These are phyloP conservation scores for Drosophila triauraria DNA, from an alignment of 1,140 invertebrate species.

Conservation along the genomic window DNA sequence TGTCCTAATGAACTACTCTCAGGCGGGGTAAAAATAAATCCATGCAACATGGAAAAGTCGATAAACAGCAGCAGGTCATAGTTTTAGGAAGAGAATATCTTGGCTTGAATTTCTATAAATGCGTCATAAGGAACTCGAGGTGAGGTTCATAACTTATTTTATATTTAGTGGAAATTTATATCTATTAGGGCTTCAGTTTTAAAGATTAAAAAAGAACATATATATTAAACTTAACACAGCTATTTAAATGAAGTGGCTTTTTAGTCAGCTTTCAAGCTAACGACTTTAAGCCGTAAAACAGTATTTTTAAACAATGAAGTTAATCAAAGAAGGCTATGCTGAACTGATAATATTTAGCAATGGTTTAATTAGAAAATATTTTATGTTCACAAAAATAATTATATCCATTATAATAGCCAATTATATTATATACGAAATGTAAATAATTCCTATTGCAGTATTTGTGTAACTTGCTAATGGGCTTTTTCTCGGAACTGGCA, in stretches of 20 bases:
- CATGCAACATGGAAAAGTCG: constrained; percentile 40
- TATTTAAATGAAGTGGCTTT: too few species aligned
- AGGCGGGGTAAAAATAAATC: constrained; percentile 13
- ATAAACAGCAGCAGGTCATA: constrained; percentile 31
- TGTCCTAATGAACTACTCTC: constrained; percentile 57
- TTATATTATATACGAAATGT: not conserved
- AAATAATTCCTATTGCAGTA: not conserved
- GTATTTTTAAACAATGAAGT: not conserved
- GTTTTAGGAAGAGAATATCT: not conserved
- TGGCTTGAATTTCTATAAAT: not conserved
- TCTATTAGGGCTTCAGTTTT: too few species aligned
- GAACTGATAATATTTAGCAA: too few species aligned
- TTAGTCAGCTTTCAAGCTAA: too few species aligned
- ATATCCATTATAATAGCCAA: not conserved
- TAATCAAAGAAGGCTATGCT: not conserved
- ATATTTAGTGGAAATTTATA: too few species aligned
- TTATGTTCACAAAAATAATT: not conserved
- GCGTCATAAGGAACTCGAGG: not conserved
- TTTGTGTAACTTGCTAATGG: constrained; percentile 15
- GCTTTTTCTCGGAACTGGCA: constrained; percentile 11
- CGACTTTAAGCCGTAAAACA: not conserved
- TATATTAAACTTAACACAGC: too few species aligned
- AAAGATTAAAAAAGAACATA: too few species aligned
- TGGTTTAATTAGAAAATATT: not conserved
- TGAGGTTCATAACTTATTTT: not conserved